phyloP scores from a whole-genome alignment of 2,888 invertebrate genomes.

The Heliconius aoede region DNA sequence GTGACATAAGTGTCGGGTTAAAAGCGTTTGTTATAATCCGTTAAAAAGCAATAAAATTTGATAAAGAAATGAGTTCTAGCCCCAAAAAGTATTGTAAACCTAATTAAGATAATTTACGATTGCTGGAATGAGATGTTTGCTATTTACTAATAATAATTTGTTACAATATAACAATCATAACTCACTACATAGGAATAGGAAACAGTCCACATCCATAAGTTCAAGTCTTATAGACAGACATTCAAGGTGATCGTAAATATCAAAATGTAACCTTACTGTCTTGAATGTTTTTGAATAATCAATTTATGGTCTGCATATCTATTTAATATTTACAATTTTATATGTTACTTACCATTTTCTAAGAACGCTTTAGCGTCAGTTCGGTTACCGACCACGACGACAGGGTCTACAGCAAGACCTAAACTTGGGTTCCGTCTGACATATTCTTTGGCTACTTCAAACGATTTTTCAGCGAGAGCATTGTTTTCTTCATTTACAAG shows the following conservation, averaged over 20 bases:
- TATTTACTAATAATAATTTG: neutral
- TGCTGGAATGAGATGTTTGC: neutral
- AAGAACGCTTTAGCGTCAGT: slow-evolving; percentile 88
- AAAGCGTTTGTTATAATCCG: neutral
- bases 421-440: slow-evolving; percentile 87
- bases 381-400: slow-evolving; percentile 87
- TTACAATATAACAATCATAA: neutral
- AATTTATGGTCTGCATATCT: neutral
- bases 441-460: slow-evolving; percentile 88
- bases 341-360: slow-evolving; percentile 84
- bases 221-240: neutral
- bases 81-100: neutral
- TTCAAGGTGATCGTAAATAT: slow-evolving; percentile 26
- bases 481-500: slow-evolving; percentile 90
- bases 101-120: neutral
- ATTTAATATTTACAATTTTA: neutral
- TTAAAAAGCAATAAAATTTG: neutral
- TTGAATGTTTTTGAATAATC: slow-evolving; percentile 8
- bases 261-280: slow-evolving; percentile 18
- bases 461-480: slow-evolving; percentile 87
- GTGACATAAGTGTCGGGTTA: too few species aligned
- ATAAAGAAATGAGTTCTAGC: neutral
- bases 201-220: neutral
- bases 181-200: neutral
- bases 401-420: slow-evolving; percentile 85